Percentiles rank a stretch among this genome's conserved stretches.
These are phyloP conservation scores for Synergus japonicus DNA, from an alignment of 2,888 invertebrate species.

Conservation along the genomic window DNA sequence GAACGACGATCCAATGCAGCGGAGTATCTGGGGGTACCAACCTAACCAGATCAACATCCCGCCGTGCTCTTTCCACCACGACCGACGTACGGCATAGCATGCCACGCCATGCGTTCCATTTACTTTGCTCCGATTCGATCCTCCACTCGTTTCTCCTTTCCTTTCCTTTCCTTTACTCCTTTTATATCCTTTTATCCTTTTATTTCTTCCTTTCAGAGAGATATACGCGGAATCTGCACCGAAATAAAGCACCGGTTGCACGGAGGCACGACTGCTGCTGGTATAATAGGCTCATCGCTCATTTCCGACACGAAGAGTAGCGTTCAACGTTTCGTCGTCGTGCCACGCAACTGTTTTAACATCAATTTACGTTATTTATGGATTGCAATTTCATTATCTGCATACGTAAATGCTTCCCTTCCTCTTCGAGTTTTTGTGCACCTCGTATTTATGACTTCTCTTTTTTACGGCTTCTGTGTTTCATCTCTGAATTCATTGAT, in stretches of 20 bases:
- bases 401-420: slow-evolving; percentile 36
- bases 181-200: slow-evolving; percentile 11
- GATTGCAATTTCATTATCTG: slow-evolving; percentile 41
- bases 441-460: slow-evolving; percentile 28
- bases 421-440: slow-evolving; percentile 8
- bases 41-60: slow-evolving; percentile 74
- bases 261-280: slow-evolving; percentile 40
- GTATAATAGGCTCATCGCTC: slow-evolving; percentile 41
- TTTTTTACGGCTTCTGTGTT: neutral
- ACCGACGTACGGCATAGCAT: slow-evolving; percentile 44
- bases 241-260: slow-evolving; percentile 41
- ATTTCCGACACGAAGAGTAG: slow-evolving; percentile 42
- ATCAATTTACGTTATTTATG: slow-evolving; percentile 42
- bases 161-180: slow-evolving; percentile 47
- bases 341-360: slow-evolving; percentile 42
- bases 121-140: slow-evolving; percentile 53
- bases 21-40: slow-evolving; percentile 56
- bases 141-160: slow-evolving; percentile 52
- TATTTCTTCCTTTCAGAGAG: slow-evolving; percentile 34
- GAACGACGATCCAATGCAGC: slow-evolving; percentile 64
- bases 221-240: slow-evolving; percentile 41
- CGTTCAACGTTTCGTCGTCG: slow-evolving; percentile 40
- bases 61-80: slow-evolving; percentile 54
- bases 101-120: slow-evolving; percentile 52
- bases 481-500: neutral